Evolutionary conservation across 2,888 invertebrate species (phyloP).

Genomic region (Sialis lutaria): DNA sequence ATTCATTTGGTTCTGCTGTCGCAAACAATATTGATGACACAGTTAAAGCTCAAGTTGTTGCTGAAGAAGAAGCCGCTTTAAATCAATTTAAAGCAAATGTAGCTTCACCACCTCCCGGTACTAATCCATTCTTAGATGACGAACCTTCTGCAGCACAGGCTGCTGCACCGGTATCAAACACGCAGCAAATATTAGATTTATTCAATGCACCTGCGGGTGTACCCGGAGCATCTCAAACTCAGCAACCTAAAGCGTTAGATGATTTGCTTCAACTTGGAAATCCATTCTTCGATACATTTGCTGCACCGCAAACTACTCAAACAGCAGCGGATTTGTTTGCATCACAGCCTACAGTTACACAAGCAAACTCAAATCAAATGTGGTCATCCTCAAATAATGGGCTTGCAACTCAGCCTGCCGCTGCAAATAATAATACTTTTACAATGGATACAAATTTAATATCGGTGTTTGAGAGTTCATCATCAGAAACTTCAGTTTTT

Average conservation of each 20-base stretch:
- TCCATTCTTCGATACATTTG: conserved; percentile 69
- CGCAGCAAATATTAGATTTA: conserved; percentile 55
- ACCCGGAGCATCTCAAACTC: conserved; percentile 20
- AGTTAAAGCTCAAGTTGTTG: conserved; percentile 71
- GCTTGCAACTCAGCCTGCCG: conserved; percentile 13
- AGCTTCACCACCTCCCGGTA: conserved; percentile 57
- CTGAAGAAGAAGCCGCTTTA: conserved; percentile 92
- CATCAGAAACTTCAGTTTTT: conserved; percentile 28
- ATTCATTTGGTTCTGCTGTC: conserved; percentile 73
- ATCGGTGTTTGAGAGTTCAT: conserved; percentile 28
- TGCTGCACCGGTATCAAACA: conserved; percentile 16
- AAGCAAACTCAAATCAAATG: background rate
- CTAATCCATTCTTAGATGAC: conserved; percentile 61
- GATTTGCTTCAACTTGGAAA: conserved; percentile 69
- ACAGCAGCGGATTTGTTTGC: conserved; percentile 1
- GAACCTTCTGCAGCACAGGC: conserved; percentile 25
- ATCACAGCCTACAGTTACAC: background rate
- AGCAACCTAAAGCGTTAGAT: conserved; percentile 55
- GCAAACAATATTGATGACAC: conserved; percentile 70
- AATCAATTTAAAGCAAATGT: conserved; percentile 87
- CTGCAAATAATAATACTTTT: conserved; percentile 7
- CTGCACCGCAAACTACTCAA: conserved; percentile 10
- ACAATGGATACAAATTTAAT: conserved; percentile 26
- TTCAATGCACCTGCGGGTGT: conserved; percentile 33
- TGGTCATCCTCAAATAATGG: conserved; percentile 13